A percentile compares a stretch with the other conserved stretches of the same genome.
These are phyloP conservation scores for Yasuhikotakia modesta DNA, from an alignment of 2,797 vertebrate genomes.

Conservation along the genomic window DNA sequence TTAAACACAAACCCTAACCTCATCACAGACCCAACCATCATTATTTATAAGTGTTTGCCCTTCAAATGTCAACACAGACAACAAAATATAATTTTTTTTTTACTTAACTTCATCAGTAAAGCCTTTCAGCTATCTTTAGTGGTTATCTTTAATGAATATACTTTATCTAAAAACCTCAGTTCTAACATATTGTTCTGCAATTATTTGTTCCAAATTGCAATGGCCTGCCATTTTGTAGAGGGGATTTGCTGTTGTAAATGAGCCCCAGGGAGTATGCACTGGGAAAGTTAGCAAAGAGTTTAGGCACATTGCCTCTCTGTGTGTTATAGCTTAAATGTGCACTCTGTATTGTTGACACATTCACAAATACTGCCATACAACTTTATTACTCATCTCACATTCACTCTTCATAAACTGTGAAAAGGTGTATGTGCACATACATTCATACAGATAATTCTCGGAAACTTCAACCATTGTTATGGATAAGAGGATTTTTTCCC, in stretches of 20 bases:
- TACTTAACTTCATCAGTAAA: too few relatives aligned
- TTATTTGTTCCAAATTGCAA: slow-evolving; percentile 20
- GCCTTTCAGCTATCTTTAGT: background rate
- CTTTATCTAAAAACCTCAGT: background rate
- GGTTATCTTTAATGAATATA: background rate
- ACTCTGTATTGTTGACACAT: slow-evolving; percentile 35
- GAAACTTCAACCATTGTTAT: background rate
- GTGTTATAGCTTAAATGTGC: slow-evolving; percentile 29
- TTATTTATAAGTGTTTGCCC: slow-evolving; percentile 2
- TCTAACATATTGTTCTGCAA: background rate
- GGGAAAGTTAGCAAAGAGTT: slow-evolving; percentile 21
- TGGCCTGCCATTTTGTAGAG: slow-evolving; percentile 9
- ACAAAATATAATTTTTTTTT: background rate
- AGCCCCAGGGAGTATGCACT: slow-evolving; percentile 8
- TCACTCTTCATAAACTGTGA: slow-evolving; percentile 24
- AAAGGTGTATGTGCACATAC: background rate
- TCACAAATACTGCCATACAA: slow-evolving; percentile 15
- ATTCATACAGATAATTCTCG: background rate
- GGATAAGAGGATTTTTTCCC: background rate
- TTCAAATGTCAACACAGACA: background rate
- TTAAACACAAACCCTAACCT: background rate
- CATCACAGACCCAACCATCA: background rate
- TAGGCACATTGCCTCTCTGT: slow-evolving; percentile 34
- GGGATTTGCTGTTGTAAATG: slow-evolving; percentile 18
- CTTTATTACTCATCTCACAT: background rate